These are phyloP conservation scores for Empidonax alnorum DNA, from an alignment of 2,113 vertebrate genomes.

Conservation along the genomic window DNA sequence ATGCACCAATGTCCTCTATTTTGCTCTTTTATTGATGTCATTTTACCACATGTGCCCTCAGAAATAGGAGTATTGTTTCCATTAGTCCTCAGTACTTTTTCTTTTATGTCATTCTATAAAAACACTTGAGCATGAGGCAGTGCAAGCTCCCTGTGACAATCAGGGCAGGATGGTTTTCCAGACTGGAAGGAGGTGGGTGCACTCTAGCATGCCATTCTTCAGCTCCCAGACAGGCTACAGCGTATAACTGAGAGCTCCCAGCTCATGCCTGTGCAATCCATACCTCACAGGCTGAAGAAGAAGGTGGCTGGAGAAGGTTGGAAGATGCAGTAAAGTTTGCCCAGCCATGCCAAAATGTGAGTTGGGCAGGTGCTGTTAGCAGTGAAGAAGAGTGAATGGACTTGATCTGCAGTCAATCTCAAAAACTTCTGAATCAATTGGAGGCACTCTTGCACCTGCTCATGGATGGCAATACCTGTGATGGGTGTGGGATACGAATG, in stretches of 20 bases:
- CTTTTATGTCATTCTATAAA: neutral
- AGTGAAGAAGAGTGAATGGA: neutral
- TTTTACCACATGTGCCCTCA: neutral
- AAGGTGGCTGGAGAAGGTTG: neutral
- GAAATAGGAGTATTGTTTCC: neutral
- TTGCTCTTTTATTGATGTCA: neutral
- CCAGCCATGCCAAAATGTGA: neutral
- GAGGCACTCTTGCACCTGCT: neutral
- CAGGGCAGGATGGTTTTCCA: neutral
- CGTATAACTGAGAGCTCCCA: neutral
- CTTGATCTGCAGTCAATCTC: neutral
- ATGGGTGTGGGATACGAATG: neutral
- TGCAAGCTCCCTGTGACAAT: neutral
- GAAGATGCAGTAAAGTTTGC: neutral
- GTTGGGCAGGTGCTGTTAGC: neutral
- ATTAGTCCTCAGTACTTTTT: neutral
- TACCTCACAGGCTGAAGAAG: neutral
- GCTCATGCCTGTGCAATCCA: fast-evolving
- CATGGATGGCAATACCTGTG: neutral
- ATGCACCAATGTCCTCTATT: neutral
- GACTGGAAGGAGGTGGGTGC: neutral
- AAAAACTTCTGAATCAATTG: neutral
- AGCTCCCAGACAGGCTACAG: neutral
- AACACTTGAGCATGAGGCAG: neutral
- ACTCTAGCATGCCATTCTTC: neutral